Evolutionary conservation across 2,113 vertebrate species (phyloP).

Genomic region (Ellobius talpinus): DNA sequence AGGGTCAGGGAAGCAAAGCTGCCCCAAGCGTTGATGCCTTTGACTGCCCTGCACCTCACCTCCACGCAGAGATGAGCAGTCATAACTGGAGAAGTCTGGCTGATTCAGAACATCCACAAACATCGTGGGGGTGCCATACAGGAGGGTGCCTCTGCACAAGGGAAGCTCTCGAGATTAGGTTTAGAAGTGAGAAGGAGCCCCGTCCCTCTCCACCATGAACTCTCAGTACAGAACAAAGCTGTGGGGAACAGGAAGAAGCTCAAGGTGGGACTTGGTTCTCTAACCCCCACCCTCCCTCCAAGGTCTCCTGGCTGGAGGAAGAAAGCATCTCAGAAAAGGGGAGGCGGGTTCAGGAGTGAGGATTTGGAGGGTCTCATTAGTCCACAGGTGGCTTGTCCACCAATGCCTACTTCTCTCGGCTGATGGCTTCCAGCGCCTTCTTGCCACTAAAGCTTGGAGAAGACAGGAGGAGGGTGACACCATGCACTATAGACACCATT

Average conservation of each 20-base stretch:
- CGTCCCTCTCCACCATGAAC: not conserved
- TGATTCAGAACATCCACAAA: conserved; percentile 93
- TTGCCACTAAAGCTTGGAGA: conserved; percentile 89
- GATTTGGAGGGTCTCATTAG: not conserved
- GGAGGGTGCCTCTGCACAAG: conserved; percentile 67
- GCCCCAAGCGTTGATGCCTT: not conserved
- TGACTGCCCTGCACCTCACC: conserved; percentile 86
- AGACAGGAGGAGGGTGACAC: conserved; percentile 88
- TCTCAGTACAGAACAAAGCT: not conserved
- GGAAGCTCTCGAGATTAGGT: conserved; percentile 60
- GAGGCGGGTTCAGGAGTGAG: not conserved
- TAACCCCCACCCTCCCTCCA: not conserved
- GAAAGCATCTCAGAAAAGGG: not conserved
- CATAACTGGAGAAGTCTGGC: conserved; percentile 87
- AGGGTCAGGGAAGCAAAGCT: not conserved
- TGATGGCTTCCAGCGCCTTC: conserved; percentile 89
- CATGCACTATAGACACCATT: conserved; percentile 89
- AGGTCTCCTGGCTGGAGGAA: not conserved
- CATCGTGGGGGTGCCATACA: conserved; percentile 96
- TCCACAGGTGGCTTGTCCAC: not conserved
- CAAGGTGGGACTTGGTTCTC: not conserved
- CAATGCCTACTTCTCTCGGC: conserved; percentile 91
- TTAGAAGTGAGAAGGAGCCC: not conserved
- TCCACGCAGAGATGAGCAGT: conserved; percentile 88
- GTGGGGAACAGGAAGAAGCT: not conserved